Base-by-base conservation (phyloP, 2,888 invertebrate genomes). In the Macaria notata region DNA sequence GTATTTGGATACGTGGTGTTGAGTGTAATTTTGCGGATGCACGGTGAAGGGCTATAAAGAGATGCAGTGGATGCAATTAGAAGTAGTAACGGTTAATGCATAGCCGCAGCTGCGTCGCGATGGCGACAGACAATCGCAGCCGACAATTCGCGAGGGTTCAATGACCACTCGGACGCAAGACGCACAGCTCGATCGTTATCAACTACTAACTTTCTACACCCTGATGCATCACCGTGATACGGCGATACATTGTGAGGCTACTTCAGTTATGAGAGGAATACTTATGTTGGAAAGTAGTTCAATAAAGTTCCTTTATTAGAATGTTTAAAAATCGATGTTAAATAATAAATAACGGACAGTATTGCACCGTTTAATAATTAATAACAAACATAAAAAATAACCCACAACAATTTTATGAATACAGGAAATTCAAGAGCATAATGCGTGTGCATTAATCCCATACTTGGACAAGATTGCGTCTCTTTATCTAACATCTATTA, bases 401-500 rank as follows among this genome's bases (percentile, higher is more conserved):
- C 65, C 63, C 59, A 62, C 61, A 67, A 63, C 69, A 8, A 70
- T 19, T 19, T 19, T 19, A 70, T 55, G 59, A 64, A 66, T 58
- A 63, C 76, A 79, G 81, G 81, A 80, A 79, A 75, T 73, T 68
- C 59, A 66, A 71, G 68, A 63, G 64, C 68, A 72, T 70, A 77
- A 77, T 73, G 63, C 69, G 64, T 69, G 64, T 66, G 69, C 54
- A 65, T 68, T 70, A 64, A 41, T 41, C n/a, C 76, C 79, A 72
- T 77, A 81, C 78, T 75, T 74, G 79, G 75, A 61, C 71, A 71
- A 74, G 72, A 76, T 79, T 78, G 76, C 78, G 74, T 76, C 75
- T 75, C 71, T 78, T 76, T 81, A 77, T 88, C 86, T 82, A 86
- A 89, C 83, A 86, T 76, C 80, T 86, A 87, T 86, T 87, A 85